Base-by-base conservation (phyloP, 2,797 vertebrate genomes). In the Melanotaenia trifasciata region DNA sequence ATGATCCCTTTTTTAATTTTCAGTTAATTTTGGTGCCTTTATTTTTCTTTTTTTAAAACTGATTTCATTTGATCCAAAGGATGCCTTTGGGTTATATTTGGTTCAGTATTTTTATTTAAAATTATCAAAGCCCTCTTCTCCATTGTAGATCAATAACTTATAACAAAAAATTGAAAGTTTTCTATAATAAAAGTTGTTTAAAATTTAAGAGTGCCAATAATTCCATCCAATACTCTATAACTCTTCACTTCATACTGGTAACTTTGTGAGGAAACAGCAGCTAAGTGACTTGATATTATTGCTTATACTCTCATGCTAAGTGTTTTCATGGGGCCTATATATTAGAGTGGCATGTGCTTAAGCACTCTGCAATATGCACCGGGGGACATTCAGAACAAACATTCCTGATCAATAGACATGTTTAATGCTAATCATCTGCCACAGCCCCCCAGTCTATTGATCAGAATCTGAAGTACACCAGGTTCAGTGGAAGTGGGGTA, bases 401-500 rank as follows among this genome's bases (percentile, higher is more conserved):
- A 9, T 59, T 9, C 2, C 73, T 73, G 68, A 92, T 93, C 92
- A 84, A 94, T 94, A 73, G 58, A 80, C 87, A 84, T 90, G 88
- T 89, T 91, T 90, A 91, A 92, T 87, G 84, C 89, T 91, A 85
- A 92, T 89, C 74, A 74, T 72, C 77, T 28, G 36, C 83, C 58
- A 10, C 30, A 16, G n/a, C 58, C 54, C 61, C 38, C 61, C 3
- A 0, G 24, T 32, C 4, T 81, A 93, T 93, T 78, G 92, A 93
- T 90, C 30, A 36, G 51, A 50, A 63, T 77, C 54, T 22, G 53
- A 90, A 84, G 24, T 22, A 30, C 68, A 20, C 61, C 68, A 78
- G 73, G 66, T 81, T 72, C 53, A 74, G 71, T n/a, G 33, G 67
- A 71, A 74, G 66, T 51, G 58, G 22, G 57, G 24, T 6, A 30